These are phyloP conservation scores for Peromyscus leucopus DNA, from an alignment of 2,113 vertebrate species.

Conservation along the genomic window DNA sequence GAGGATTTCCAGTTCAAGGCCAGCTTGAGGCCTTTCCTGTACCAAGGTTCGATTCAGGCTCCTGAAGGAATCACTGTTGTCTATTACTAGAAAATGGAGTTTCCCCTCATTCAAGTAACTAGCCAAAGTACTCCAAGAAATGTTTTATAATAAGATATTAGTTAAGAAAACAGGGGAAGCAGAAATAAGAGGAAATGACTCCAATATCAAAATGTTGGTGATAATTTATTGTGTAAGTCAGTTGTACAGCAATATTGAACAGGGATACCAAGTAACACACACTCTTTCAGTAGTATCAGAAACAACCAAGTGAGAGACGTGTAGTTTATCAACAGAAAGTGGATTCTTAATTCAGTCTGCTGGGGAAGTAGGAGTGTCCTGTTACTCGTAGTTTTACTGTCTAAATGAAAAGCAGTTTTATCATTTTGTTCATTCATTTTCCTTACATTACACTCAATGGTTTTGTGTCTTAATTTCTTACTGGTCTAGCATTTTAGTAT, in stretches of 20 bases:
- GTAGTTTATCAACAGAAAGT: conserved; percentile 46
- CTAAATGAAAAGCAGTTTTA: conserved; percentile 17
- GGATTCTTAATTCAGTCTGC: conserved; percentile 11
- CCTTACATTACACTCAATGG: not conserved
- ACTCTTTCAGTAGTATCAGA: not conserved
- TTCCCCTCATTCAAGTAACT: not conserved
- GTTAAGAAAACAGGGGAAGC: conserved; percentile 37
- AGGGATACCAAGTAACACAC: conserved; percentile 21
- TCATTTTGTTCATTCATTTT: conserved; percentile 13
- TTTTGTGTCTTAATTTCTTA: conserved; percentile 20
- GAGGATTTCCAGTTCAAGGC: not conserved
- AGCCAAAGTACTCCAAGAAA: not conserved
- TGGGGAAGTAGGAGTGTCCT: not conserved
- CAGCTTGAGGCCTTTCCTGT: not conserved
- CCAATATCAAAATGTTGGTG: conserved; percentile 41
- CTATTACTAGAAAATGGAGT: not conserved
- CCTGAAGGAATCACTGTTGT: not conserved
- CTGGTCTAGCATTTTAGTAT: not conserved
- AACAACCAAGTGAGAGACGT: not conserved
- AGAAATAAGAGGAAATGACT: conserved; percentile 67
- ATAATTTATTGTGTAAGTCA: conserved; percentile 73
- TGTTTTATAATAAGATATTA: conserved; percentile 4
- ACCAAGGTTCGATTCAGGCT: not conserved
- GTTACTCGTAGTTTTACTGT: conserved; percentile 6
- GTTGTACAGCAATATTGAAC: conserved; percentile 28